A percentile compares a stretch with the other conserved stretches of the same genome.
Evolutionary conservation across 2,888 invertebrate genomes (phyloP).

Genomic region (Hirtodrosophila alboralis): DNA sequence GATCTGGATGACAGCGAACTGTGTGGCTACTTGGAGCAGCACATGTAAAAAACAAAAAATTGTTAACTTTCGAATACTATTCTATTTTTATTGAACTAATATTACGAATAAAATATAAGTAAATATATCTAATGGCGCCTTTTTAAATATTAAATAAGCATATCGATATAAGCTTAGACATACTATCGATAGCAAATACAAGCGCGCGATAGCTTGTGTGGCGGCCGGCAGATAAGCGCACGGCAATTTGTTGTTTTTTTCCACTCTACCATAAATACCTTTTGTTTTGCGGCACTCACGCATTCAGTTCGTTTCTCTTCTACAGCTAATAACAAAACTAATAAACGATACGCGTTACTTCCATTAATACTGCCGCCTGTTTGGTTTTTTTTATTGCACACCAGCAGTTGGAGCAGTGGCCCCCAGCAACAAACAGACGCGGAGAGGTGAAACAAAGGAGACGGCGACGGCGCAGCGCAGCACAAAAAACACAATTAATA

Average conservation of each 20-base stretch:
- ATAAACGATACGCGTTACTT: constrained; percentile 42
- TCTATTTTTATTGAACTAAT: too few relatives aligned
- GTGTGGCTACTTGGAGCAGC: constrained; percentile 74
- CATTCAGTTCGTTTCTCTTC: constrained; percentile 65
- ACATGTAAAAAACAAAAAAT: constrained; percentile 43
- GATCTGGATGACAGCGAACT: constrained; percentile 77
- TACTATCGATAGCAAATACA: not conserved
- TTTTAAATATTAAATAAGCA: constrained; percentile 17
- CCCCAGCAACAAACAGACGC: constrained; percentile 23
- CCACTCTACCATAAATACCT: constrained; percentile 60
- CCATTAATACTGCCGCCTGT: constrained; percentile 35
- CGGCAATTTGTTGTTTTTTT: constrained; percentile 57
- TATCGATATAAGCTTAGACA: not conserved
- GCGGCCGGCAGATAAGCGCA: constrained; percentile 38
- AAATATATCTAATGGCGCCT: constrained; percentile 9
- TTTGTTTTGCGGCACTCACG: constrained; percentile 64
- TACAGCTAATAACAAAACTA: constrained; percentile 50
- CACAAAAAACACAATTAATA: constrained; percentile 58
- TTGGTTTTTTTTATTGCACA: constrained; percentile 49
- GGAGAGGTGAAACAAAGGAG: constrained; percentile 72
- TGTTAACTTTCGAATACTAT: constrained; percentile 51
- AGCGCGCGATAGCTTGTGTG: constrained; percentile 39
- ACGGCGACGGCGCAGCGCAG: constrained; percentile 52
- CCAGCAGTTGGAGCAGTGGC: constrained; percentile 49
- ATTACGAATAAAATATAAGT: constrained; percentile 13